These are phyloP conservation scores for Coenonympha arcania DNA, from an alignment of 2,888 invertebrate genomes.

Conservation along the genomic window DNA sequence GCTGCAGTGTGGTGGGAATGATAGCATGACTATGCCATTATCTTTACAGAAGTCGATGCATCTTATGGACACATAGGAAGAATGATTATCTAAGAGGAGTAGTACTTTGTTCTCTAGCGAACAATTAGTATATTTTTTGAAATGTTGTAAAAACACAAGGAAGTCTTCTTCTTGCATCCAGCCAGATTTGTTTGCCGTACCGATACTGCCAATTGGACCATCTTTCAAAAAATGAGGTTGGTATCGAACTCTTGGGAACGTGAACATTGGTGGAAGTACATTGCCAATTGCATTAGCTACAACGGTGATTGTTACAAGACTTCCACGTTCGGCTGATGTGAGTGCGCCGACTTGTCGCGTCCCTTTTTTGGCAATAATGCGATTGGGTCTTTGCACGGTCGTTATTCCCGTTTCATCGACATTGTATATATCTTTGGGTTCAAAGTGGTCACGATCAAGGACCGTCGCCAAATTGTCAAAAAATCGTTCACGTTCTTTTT, in stretches of 20 bases:
- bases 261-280: conserved; percentile 29
- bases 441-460: conserved; percentile 11
- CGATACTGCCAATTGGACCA: conserved; percentile 29
- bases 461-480: conserved; percentile 15
- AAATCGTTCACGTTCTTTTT: conserved; percentile 7
- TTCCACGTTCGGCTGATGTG: conserved; percentile 39
- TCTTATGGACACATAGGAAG: conserved; percentile 20
- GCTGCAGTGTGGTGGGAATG: conserved; percentile 27
- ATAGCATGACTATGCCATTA: conserved; percentile 23
- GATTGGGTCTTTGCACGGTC: conserved; percentile 44
- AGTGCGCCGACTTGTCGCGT: conserved; percentile 41
- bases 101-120: conserved; percentile 20
- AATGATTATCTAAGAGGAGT: conserved; percentile 27
- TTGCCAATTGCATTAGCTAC: conserved; percentile 28
- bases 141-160: conserved; percentile 14
- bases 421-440: conserved; percentile 41
- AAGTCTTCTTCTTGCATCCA: conserved; percentile 35
- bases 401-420: conserved; percentile 45
- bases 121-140: conserved; percentile 4
- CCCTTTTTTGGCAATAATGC: conserved; percentile 41
- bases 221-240: conserved; percentile 33
- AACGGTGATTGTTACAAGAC: conserved; percentile 28
- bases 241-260: conserved; percentile 38
- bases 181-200: conserved; percentile 31
- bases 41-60: conserved; percentile 24